phyloP scores from a whole-genome alignment of 2,113 vertebrate genomes.

The Ptilonorhynchus violaceus region DNA sequence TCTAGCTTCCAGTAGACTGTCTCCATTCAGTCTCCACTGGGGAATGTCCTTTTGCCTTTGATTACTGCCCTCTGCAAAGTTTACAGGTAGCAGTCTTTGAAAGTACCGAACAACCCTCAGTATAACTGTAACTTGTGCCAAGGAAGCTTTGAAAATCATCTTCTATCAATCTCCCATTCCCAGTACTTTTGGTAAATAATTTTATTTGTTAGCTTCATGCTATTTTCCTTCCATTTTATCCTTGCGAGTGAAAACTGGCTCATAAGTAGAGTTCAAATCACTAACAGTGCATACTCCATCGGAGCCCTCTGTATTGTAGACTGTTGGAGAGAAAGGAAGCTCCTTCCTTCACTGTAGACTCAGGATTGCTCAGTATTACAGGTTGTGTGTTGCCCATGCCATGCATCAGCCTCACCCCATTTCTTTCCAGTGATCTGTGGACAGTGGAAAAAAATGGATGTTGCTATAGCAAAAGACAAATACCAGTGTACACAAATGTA shows the following conservation, averaged over 20 bases:
- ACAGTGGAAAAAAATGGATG: neutral
- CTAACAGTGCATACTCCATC: neutral
- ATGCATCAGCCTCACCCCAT: neutral
- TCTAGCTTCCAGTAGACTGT: neutral
- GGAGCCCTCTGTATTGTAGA: neutral
- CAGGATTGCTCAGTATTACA: neutral
- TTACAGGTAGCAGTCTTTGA: neutral
- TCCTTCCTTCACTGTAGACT: neutral
- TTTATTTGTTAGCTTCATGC: neutral
- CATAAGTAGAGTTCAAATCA: neutral
- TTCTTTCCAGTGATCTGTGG: neutral
- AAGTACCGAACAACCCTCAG: neutral
- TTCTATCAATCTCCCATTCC: neutral
- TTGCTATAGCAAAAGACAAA: neutral
- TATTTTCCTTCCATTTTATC: neutral
- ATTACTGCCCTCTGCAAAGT: neutral
- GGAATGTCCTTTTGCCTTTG: neutral
- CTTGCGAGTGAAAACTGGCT: neutral
- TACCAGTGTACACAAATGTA: neutral
- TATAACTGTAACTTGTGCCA: neutral
- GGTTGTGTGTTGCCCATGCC: neutral
- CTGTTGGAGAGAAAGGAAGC: neutral
- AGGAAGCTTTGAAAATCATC: neutral
- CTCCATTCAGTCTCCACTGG: neutral
- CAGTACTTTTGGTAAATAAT: neutral